Conservation (phyloP, 2,797 vertebrate genomes). For the Manis crassicaudata region DNA sequence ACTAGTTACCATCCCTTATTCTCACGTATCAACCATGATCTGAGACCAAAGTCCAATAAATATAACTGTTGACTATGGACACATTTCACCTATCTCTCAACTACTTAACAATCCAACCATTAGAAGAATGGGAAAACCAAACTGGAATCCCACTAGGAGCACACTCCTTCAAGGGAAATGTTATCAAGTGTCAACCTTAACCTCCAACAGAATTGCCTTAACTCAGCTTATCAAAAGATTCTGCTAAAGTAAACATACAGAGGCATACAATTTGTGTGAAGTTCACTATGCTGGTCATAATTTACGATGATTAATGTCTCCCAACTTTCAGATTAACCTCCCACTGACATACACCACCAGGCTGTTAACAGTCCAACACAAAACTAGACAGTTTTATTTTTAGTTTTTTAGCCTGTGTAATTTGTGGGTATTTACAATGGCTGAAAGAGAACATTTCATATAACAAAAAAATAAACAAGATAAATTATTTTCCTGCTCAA, state of each 20-base stretch:
- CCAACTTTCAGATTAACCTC: slow-evolving; percentile 44
- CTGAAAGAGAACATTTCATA: neutral
- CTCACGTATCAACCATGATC: neutral
- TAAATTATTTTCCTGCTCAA: neutral
- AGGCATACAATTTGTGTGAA: slow-evolving; percentile 56
- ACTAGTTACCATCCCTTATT: neutral
- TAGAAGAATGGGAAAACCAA: neutral
- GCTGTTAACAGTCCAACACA: neutral
- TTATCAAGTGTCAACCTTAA: slow-evolving; percentile 8
- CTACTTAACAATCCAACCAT: neutral
- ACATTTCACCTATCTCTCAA: slow-evolving; percentile 40
- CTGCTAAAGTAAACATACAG: slow-evolving; percentile 41
- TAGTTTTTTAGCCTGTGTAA: neutral
- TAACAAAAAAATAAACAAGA: neutral
- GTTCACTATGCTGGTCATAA: slow-evolving; percentile 75
- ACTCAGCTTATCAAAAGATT: slow-evolving; percentile 6
- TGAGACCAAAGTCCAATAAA: neutral
- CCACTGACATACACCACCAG: slow-evolving; percentile 66
- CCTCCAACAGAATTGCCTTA: neutral
- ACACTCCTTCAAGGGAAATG: neutral
- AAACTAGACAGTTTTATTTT: neutral
- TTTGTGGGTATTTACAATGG: neutral
- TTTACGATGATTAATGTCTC: slow-evolving; percentile 72
- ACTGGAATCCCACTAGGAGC: neutral
- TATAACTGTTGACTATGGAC: neutral